These are phyloP conservation scores for Mormyrops attenuatus DNA, from an alignment of 2,797 vertebrate genomes.

Conservation along the genomic window DNA sequence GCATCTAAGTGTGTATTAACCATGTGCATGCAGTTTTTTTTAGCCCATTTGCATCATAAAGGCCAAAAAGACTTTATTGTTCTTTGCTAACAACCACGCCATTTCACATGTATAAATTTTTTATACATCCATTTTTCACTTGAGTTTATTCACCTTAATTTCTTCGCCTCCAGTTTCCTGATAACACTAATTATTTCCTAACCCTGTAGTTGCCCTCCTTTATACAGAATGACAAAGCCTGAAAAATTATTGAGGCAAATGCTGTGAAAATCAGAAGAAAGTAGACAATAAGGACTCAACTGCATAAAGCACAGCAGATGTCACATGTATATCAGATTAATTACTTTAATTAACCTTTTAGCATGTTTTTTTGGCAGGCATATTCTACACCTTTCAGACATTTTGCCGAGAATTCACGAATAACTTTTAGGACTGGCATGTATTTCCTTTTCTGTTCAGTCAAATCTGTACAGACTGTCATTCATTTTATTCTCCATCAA, in stretches of 20 bases:
- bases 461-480: background rate
- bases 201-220: slow-evolving; percentile 12
- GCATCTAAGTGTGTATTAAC: background rate
- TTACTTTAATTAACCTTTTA: slow-evolving; percentile 10
- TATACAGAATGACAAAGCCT: slow-evolving; percentile 10
- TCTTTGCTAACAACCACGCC: background rate
- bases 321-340: slow-evolving; percentile 13
- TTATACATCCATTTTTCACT: background rate
- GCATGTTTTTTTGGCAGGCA: background rate
- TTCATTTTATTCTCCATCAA: background rate
- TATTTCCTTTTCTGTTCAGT: background rate
- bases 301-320: background rate
- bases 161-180: slow-evolving; percentile 6
- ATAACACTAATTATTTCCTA: slow-evolving; percentile 15
- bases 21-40: background rate
- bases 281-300: background rate
- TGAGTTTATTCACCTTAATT: slow-evolving; percentile 3
- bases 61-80: background rate
- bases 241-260: slow-evolving; percentile 5
- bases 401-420: background rate
- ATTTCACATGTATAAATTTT: background rate
- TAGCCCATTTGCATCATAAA: background rate
- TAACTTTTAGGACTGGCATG: background rate
- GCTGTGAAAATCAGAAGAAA: background rate
- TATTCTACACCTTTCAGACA: background rate